Conservation (phyloP, 2,888 invertebrate genomes). For the Callyntrura sp. region DNA sequence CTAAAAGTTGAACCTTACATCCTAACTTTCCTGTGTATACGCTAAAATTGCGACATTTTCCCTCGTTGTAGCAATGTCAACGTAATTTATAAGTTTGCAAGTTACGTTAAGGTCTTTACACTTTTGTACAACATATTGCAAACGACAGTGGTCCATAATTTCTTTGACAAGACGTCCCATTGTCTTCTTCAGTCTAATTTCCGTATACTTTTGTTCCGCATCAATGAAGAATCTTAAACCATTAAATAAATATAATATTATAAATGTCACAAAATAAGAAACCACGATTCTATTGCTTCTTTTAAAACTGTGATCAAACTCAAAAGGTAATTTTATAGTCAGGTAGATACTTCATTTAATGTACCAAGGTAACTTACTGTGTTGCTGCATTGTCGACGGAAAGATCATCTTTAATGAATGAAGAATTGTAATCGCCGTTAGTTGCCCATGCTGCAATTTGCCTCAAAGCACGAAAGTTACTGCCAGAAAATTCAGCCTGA, state of each 20-base stretch:
- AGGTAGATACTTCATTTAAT: too few species aligned
- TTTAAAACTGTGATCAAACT: too few species aligned
- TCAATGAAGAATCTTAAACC: slow-evolving; percentile 50
- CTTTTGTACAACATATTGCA: slow-evolving; percentile 57
- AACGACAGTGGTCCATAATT: slow-evolving; percentile 80
- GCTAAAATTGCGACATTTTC: slow-evolving; percentile 82
- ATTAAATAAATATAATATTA: too few species aligned
- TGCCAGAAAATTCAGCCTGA: slow-evolving; percentile 41
- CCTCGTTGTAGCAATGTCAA: slow-evolving; percentile 76
- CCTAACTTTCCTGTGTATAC: neutral
- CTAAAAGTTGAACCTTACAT: neutral
- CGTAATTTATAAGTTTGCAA: slow-evolving; percentile 67
- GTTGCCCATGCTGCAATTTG: slow-evolving; percentile 96
- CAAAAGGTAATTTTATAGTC: too few species aligned
- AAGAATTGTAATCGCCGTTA: slow-evolving; percentile 87
- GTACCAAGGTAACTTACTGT: slow-evolving; percentile 15
- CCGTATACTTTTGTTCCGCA: slow-evolving; percentile 30
- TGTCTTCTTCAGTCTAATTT: slow-evolving; percentile 62
- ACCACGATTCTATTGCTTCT: too few species aligned
- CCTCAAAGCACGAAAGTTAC: slow-evolving; percentile 91
- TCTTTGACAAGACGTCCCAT: slow-evolving; percentile 81
- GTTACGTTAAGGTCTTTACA: slow-evolving; percentile 54
- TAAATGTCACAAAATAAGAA: too few species aligned
- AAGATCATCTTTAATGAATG: slow-evolving; percentile 47
- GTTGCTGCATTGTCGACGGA: neutral